phyloP scores from a whole-genome alignment of 2,888 invertebrate species.

The Heteromyza rotundicornis region DNA sequence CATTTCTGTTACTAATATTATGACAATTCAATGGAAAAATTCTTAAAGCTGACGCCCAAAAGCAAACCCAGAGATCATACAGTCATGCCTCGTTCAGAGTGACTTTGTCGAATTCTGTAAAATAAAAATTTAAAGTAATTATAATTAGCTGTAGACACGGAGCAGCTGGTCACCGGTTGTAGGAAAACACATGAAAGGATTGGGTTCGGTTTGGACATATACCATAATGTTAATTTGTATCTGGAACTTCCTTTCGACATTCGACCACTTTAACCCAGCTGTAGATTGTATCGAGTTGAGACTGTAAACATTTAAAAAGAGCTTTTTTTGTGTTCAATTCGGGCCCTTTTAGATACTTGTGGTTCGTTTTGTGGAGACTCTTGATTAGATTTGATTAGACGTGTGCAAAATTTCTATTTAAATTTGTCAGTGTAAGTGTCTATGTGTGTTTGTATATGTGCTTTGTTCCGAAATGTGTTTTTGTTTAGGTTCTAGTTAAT shows the following conservation, averaged over 20 bases:
- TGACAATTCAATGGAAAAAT: slow-evolving; percentile 3
- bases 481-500: neutral
- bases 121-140: neutral
- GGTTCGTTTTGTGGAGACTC: neutral
- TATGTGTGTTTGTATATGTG: neutral
- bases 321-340: neutral
- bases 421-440: neutral
- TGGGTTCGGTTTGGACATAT: too few relatives aligned
- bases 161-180: too few relatives aligned
- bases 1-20: slow-evolving; percentile 5
- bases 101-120: too few relatives aligned
- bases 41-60: slow-evolving; percentile 14
- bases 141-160: too few relatives aligned
- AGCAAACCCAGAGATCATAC: too few relatives aligned
- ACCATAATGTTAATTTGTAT: too few relatives aligned
- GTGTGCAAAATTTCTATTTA: neutral
- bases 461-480: neutral
- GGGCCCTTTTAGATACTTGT: neutral
- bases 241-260: too few relatives aligned
- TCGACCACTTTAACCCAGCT: too few relatives aligned
- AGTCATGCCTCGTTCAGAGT: too few relatives aligned
- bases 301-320: neutral
- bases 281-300: too few relatives aligned
- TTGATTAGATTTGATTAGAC: neutral
- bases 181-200: too few relatives aligned